phyloP scores from a whole-genome alignment of 2,113 vertebrate species.

The Synchiropus splendidus region DNA sequence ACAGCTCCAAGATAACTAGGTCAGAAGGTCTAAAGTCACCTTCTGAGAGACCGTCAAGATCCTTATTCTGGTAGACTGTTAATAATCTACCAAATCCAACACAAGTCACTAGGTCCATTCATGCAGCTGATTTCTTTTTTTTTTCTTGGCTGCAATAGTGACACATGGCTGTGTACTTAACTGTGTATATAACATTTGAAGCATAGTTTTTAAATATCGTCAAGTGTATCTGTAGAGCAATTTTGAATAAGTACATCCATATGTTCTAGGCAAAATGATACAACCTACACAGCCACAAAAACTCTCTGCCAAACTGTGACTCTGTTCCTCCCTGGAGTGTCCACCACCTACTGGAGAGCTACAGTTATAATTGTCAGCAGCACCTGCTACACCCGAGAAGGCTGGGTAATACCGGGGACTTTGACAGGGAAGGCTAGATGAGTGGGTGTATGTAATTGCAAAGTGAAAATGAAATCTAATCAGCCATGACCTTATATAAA shows the following conservation, averaged over 20 bases:
- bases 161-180: no score
- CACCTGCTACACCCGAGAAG: conserved; percentile 28
- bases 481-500: no score
- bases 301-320: conserved; percentile 17
- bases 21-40: conserved; percentile 54
- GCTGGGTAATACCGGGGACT: conserved; percentile 14
- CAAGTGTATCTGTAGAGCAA: no score
- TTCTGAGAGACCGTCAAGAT: conserved; percentile 26
- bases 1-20: conserved; percentile 46
- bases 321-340: conserved; percentile 36
- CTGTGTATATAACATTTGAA: background rate
- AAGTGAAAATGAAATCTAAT: no score
- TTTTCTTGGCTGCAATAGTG: conserved; percentile 11
- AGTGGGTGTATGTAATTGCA: no score
- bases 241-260: conserved; percentile 9
- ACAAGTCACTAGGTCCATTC: conserved; percentile 48
- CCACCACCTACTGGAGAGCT: conserved; percentile 24
- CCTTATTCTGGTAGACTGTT: conserved; percentile 37
- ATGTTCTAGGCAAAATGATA: conserved; percentile 15
- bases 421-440: conserved; percentile 4
- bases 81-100: conserved; percentile 54
- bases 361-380: conserved; percentile 36
- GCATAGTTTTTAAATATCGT: no score
- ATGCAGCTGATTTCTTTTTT: conserved; percentile 11
- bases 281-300: conserved; percentile 24